A percentile compares a stretch with the other conserved stretches of the same genome.
phyloP scores from a whole-genome alignment of 2,888 invertebrate species.

The Subacronicta megacephala region DNA sequence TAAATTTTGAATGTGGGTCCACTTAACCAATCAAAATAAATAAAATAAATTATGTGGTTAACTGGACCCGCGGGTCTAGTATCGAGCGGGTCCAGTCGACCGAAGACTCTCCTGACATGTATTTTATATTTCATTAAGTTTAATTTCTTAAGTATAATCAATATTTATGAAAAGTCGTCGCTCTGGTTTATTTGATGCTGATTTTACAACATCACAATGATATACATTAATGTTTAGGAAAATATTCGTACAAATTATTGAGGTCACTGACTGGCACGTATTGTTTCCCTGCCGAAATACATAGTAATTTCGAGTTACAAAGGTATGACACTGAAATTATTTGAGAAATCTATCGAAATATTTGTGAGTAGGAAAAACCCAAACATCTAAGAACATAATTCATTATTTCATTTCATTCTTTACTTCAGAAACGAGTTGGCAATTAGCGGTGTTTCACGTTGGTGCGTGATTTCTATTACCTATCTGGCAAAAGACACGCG shows the following conservation, averaged over 20 bases:
- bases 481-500: slow-evolving; percentile 64
- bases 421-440: slow-evolving; percentile 21
- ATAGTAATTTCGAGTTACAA: neutral
- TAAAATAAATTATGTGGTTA: too few relatives aligned
- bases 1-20: too few relatives aligned
- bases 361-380: slow-evolving; percentile 1
- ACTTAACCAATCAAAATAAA: too few relatives aligned
- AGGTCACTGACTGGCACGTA: slow-evolving; percentile 49
- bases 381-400: slow-evolving; percentile 6
- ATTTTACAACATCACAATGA: slow-evolving; percentile 32
- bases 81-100: too few relatives aligned
- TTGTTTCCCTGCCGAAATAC: slow-evolving; percentile 20
- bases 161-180: too few relatives aligned
- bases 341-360: slow-evolving; percentile 1
- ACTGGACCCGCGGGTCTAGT: too few relatives aligned
- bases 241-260: slow-evolving; percentile 40
- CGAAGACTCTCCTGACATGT: too few relatives aligned
- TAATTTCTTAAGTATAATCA: too few relatives aligned
- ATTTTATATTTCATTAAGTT: too few relatives aligned
- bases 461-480: slow-evolving; percentile 40
- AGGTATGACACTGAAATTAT: too few relatives aligned
- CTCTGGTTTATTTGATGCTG: too few relatives aligned
- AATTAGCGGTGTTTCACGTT: slow-evolving; percentile 13
- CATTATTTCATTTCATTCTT: slow-evolving; percentile 31
- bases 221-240: slow-evolving; percentile 29